Evolutionary conservation across 1,140 invertebrate genomes (phyloP).

Genomic region (Psix sp.): DNA sequence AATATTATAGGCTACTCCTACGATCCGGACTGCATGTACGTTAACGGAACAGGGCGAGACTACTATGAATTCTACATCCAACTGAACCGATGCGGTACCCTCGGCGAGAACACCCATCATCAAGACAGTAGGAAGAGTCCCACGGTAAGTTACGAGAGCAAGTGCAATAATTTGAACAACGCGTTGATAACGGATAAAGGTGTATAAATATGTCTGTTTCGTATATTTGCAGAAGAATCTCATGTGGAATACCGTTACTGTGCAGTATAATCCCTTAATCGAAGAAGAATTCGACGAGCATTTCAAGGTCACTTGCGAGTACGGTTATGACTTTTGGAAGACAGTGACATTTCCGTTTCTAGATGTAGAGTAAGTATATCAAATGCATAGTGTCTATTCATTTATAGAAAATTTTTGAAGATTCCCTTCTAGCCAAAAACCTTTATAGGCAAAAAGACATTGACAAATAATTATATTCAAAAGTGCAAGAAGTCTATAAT

Average conservation of each 20-base stretch:
- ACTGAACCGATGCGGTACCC: slow-evolving; percentile 92
- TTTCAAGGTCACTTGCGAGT: slow-evolving; percentile 97
- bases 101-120: slow-evolving; percentile 91
- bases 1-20: slow-evolving; percentile 92
- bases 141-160: slow-evolving; percentile 80
- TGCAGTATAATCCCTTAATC: slow-evolving; percentile 95
- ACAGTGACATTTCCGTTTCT: slow-evolving; percentile 96
- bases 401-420: no score
- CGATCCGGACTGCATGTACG: slow-evolving; percentile 95
- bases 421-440: slow-evolving; percentile 4
- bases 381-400: no score
- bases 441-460: slow-evolving; percentile 19
- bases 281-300: slow-evolving; percentile 97
- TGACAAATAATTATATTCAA: slow-evolving; percentile 45
- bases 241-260: slow-evolving; percentile 97
- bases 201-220: slow-evolving; percentile 53
- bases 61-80: slow-evolving; percentile 96
- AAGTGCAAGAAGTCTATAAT: slow-evolving; percentile 43
- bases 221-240: slow-evolving; percentile 86
- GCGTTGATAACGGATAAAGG: slow-evolving; percentile 41
- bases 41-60: slow-evolving; percentile 93
- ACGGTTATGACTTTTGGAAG: slow-evolving; percentile 97
- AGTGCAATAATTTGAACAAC: slow-evolving; percentile 38
- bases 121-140: slow-evolving; percentile 90
- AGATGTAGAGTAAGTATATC: slow-evolving; percentile 94